Conservation (phyloP, 2,888 invertebrate species). For the Limenitis camilla region DNA sequence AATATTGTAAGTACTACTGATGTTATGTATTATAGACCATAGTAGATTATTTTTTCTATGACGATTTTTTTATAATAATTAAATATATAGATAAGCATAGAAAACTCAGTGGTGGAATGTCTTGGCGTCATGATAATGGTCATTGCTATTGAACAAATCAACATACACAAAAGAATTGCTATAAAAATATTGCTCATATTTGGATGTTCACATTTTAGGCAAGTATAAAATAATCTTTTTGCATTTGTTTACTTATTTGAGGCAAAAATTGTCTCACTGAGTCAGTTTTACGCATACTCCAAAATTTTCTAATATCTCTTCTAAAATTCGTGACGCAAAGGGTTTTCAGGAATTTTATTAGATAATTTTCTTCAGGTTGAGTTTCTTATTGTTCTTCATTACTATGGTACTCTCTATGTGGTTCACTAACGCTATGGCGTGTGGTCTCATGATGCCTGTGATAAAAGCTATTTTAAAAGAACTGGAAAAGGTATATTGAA, state of each 20-base stretch:
- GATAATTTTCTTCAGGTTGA: constrained; percentile 39
- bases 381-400: constrained; percentile 47
- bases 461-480: constrained; percentile 48
- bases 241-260: no score
- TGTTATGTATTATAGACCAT: no score
- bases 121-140: constrained; percentile 46
- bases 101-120: constrained; percentile 44
- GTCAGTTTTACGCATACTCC: no score
- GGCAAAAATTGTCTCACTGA: no score
- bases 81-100: constrained; percentile 38
- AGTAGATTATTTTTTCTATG: no score
- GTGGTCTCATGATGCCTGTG: constrained; percentile 57
- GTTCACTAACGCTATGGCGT: constrained; percentile 46
- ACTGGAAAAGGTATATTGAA: constrained; percentile 44
- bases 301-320: no score
- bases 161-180: constrained; percentile 42
- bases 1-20: constrained; percentile 34
- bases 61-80: no score
- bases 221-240: constrained; percentile 1
- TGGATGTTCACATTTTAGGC: constrained; percentile 62
- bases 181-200: constrained; percentile 45
- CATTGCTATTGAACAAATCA: constrained; percentile 44
- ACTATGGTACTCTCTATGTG: constrained; percentile 53
- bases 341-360: background rate
- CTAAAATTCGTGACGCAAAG: no score